Evolutionary conservation across 2,888 invertebrate species (phyloP).

Genomic region (Synergus umbraculus): DNA sequence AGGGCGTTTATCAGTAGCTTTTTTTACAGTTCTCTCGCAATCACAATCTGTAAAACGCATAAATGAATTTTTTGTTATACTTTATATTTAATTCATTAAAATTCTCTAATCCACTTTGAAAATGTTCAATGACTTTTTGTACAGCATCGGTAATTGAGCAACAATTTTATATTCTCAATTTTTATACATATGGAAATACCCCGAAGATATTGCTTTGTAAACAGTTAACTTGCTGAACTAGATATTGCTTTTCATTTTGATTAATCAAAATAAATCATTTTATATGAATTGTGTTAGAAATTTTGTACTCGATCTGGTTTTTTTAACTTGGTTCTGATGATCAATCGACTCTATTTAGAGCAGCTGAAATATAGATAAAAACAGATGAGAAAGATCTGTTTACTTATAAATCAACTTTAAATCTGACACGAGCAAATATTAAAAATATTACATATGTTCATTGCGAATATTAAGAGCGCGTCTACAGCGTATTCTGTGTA

Average conservation of each 20-base stretch:
- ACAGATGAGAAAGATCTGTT: not conserved
- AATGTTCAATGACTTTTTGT: constrained; percentile 15
- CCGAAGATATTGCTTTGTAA: constrained; percentile 43
- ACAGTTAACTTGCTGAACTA: constrained; percentile 31
- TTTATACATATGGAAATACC: constrained; percentile 41
- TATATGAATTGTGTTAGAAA: not conserved
- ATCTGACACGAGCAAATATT: not conserved
- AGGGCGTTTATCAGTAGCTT: not conserved
- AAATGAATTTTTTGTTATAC: not conserved
- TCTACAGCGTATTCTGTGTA: constrained; percentile 7
- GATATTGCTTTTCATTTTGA: not conserved
- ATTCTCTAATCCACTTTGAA: not conserved
- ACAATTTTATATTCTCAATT: constrained; percentile 49
- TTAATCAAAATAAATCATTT: constrained; percentile 20
- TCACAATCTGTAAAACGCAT: constrained; percentile 10
- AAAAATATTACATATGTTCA: not conserved
- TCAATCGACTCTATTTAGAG: not conserved
- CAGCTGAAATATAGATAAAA: not conserved
- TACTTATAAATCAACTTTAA: not conserved
- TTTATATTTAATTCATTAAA: not conserved
- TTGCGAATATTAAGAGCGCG: not conserved
- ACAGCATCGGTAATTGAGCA: constrained; percentile 49
- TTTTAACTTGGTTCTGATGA: not conserved
- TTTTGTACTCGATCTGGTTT: not conserved
- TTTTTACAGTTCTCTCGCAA: not conserved